These are phyloP conservation scores for Hoplostethus mediterraneus DNA, from an alignment of 2,797 vertebrate genomes.

Conservation along the genomic window DNA sequence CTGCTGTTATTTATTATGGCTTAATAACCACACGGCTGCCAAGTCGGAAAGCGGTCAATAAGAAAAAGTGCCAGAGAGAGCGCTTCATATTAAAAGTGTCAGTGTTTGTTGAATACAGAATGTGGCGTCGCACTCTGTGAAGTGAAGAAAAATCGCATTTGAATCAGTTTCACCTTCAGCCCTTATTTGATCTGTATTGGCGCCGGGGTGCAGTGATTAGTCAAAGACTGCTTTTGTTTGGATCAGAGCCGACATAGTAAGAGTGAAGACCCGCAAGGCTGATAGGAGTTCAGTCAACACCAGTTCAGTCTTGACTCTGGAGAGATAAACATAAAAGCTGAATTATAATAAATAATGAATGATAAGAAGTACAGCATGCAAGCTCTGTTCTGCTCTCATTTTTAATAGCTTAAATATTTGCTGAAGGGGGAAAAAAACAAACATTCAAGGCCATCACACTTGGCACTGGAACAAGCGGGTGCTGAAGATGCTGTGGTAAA, in stretches of 20 bases:
- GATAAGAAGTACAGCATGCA: slow-evolving; percentile 31
- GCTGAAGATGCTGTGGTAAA: slow-evolving; percentile 13
- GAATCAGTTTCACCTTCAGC: slow-evolving; percentile 71
- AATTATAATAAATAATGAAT: slow-evolving; percentile 47
- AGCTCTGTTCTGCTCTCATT: slow-evolving; percentile 30
- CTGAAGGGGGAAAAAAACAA: slow-evolving; percentile 35
- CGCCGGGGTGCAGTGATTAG: slow-evolving; percentile 53
- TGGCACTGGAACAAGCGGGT: neutral
- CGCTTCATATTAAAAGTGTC: slow-evolving; percentile 71
- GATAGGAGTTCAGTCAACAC: slow-evolving; percentile 39
- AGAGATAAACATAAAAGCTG: slow-evolving; percentile 50
- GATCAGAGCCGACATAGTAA: slow-evolving; percentile 35
- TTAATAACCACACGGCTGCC: slow-evolving; percentile 73
- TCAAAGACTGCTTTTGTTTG: slow-evolving; percentile 57
- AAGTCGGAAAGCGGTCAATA: slow-evolving; percentile 72
- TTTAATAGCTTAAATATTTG: slow-evolving; percentile 57
- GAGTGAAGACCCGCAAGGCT: slow-evolving; percentile 42
- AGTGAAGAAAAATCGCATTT: slow-evolving; percentile 62
- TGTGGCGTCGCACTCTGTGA: slow-evolving; percentile 51
- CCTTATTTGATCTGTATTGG: slow-evolving; percentile 63
- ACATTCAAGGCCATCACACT: slow-evolving; percentile 16
- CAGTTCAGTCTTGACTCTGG: slow-evolving; percentile 24
- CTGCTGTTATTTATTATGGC: slow-evolving; percentile 70
- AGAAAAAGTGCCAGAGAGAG: slow-evolving; percentile 71
- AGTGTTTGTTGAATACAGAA: slow-evolving; percentile 72